Evolutionary conservation across 1,140 invertebrate genomes (phyloP).

Genomic region (Chionoecetes opilio): DNA sequence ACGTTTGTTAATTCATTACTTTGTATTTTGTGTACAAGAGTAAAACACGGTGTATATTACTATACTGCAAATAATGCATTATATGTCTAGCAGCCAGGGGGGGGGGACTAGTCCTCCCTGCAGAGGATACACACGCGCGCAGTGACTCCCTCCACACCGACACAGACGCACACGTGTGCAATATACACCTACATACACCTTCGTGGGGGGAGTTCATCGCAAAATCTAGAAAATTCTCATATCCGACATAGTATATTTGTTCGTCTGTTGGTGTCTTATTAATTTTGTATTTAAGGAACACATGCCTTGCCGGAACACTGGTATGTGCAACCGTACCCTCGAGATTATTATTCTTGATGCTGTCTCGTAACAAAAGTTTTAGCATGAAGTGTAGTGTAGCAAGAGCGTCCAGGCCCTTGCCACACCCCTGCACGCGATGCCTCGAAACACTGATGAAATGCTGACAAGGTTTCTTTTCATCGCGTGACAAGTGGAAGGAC

Average conservation of each 20-base stretch:
- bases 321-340: no score
- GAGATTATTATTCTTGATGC: no score
- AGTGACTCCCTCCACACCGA: constrained; percentile 1
- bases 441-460: no score
- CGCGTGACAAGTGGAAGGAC: no score
- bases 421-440: no score
- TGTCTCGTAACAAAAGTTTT: no score
- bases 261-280: not conserved
- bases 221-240: not conserved
- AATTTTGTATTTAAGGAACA: not conserved
- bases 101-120: not conserved
- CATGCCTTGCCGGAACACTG: no score
- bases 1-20: constrained; percentile 22
- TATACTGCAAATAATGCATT: not conserved
- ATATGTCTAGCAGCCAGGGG: not conserved
- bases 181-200: not conserved
- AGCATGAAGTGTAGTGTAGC: no score
- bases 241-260: not conserved
- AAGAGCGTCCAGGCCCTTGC: no score
- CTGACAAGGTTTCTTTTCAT: no score
- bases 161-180: constrained; percentile 31
- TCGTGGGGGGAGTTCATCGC: not conserved
- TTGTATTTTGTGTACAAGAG: not conserved
- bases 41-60: constrained; percentile 5
- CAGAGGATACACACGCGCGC: constrained; percentile 38